Evolutionary conservation across 2,888 invertebrate species (phyloP).

Genomic region (Anodontia alba): DNA sequence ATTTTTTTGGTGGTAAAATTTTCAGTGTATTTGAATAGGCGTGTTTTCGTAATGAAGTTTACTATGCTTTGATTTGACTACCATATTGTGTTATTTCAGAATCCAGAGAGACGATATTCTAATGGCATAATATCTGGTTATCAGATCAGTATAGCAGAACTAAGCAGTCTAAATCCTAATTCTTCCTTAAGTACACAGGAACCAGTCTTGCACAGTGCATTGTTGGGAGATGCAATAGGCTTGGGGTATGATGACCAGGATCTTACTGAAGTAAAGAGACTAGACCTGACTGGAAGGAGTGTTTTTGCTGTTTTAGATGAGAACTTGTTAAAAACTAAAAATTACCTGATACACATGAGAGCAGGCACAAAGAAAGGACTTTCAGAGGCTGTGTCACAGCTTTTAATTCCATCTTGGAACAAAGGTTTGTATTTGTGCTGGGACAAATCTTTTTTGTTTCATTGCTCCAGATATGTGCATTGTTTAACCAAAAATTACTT

Average conservation of each 20-base stretch:
- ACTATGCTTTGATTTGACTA: no score
- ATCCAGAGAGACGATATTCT: not conserved
- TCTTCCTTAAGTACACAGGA: not conserved
- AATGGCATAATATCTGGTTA: not conserved
- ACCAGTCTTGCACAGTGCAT: not conserved
- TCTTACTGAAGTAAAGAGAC: not conserved
- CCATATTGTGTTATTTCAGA: not conserved
- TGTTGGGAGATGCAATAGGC: not conserved
- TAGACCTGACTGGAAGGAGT: not conserved
- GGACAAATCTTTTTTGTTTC: no score
- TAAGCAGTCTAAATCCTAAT: not conserved
- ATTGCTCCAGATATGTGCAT: no score
- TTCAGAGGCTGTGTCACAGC: not conserved
- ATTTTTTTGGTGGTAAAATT: no score
- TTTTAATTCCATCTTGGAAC: not conserved
- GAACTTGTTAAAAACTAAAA: not conserved
- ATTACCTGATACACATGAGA: not conserved
- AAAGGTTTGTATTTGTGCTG: constrained; percentile 3
- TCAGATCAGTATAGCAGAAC: not conserved
- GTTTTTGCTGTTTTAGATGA: not conserved
- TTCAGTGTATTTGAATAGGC: no score
- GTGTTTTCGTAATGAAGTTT: no score
- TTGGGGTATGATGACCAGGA: not conserved
- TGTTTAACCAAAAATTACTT: no score
- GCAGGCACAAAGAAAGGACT: not conserved